These are phyloP conservation scores for Toxonevra muliebris DNA, from an alignment of 2,888 invertebrate genomes.

Conservation along the genomic window DNA sequence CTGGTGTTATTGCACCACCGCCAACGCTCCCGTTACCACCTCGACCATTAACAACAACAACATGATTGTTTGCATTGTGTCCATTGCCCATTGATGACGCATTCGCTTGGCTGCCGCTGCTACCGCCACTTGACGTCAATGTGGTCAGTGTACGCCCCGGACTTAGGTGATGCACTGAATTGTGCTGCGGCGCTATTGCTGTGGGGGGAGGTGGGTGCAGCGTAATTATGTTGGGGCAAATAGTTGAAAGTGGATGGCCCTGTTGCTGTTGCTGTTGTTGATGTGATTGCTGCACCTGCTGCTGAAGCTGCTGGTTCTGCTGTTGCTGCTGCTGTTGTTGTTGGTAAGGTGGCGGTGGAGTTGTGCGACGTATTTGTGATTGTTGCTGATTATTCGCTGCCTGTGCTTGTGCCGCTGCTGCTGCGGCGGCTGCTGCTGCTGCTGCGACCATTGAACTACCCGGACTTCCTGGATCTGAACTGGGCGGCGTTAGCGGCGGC, in stretches of 20 bases:
- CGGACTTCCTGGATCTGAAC: constrained; percentile 87
- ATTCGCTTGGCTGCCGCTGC: constrained; percentile 38
- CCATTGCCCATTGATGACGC: constrained; percentile 25
- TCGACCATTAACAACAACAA: constrained; percentile 36
- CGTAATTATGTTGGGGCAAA: constrained; percentile 56
- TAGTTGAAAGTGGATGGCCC: constrained; percentile 54
- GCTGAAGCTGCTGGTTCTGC: constrained; percentile 43
- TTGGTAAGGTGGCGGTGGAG: constrained; percentile 61
- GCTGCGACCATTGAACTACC: constrained; percentile 75
- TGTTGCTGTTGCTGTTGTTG: constrained; percentile 44
- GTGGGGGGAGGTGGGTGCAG: constrained; percentile 44
- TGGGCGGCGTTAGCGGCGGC: constrained; percentile 86
- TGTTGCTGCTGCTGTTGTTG: constrained; percentile 45
- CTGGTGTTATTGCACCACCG: constrained; percentile 49
- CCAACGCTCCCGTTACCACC: constrained; percentile 34
- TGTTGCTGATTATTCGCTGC: constrained; percentile 56
- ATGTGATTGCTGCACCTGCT: constrained; percentile 44
- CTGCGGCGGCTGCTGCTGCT: constrained; percentile 59
- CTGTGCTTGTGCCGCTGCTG: constrained; percentile 40
- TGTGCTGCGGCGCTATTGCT: constrained; percentile 23
- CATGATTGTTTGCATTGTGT: constrained; percentile 30
- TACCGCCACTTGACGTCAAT: constrained; percentile 38
- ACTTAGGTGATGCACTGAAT: constrained; percentile 44
- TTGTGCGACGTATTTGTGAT: constrained; percentile 56
- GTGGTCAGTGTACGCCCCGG: constrained; percentile 50